Percentiles rank a stretch among this genome's conserved stretches.
Conservation (phyloP, 2,797 vertebrate genomes). For the Sebastes steindachneri region DNA sequence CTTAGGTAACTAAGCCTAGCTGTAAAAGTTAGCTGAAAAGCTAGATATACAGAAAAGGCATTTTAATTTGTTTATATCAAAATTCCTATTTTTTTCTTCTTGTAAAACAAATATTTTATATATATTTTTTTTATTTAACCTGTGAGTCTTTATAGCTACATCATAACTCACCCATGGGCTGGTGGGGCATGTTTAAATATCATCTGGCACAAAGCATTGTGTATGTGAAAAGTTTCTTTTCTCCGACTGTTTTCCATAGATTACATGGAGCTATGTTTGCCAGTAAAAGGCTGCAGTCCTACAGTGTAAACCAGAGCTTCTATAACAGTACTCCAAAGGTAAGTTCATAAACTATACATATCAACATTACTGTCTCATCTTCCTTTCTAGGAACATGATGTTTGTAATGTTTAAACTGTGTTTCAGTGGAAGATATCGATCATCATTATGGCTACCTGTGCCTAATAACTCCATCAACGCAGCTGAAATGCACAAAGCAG, state of each 20-base stretch:
- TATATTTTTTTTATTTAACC: accelerated
- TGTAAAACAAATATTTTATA: too few species aligned
- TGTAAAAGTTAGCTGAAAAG: too few species aligned
- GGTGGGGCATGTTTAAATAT: too few species aligned
- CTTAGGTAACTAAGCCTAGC: accelerated
- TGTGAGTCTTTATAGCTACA: too few species aligned
- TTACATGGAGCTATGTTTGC: background rate
- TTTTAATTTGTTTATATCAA: too few species aligned
- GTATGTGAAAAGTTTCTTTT: too few species aligned
- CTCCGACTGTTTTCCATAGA: too few species aligned
- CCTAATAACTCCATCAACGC: too few species aligned
- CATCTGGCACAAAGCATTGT: too few species aligned
- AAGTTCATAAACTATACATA: background rate
- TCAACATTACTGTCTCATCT: background rate
- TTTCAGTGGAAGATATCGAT: background rate
- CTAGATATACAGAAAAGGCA: too few species aligned
- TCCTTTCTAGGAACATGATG: background rate
- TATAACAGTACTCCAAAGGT: background rate
- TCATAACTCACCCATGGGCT: too few species aligned
- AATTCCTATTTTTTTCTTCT: too few species aligned
- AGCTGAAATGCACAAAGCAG: accelerated
- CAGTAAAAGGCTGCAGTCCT: background rate
- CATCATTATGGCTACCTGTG: background rate
- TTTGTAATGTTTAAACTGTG: background rate
- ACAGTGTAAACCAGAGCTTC: background rate